A percentile compares a stretch with the other conserved stretches of the same genome.
Evolutionary conservation across 2,113 vertebrate genomes (phyloP).

Genomic region (Gavia stellata): DNA sequence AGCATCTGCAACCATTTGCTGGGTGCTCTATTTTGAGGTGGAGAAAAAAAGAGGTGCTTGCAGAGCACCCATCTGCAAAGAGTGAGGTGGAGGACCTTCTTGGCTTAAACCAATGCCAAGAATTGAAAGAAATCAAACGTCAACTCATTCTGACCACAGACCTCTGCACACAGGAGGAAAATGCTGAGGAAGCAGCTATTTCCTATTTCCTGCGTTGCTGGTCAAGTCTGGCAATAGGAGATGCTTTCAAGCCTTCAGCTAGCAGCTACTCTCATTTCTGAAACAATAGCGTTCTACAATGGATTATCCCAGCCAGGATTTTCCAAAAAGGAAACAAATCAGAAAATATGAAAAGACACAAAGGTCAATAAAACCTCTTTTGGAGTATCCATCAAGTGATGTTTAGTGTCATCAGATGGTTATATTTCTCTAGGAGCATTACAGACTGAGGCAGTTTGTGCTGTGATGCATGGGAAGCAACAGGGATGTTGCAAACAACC

Average conservation of each 20-base stretch:
- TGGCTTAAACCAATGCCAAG: neutral
- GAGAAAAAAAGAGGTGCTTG: neutral
- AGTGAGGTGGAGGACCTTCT: neutral
- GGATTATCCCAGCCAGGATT: neutral
- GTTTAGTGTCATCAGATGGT: slow-evolving; percentile 10
- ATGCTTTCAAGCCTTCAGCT: neutral
- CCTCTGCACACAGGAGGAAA: neutral
- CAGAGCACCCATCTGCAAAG: neutral
- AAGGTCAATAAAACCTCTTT: slow-evolving; percentile 4
- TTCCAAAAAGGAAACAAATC: neutral
- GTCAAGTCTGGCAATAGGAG: neutral
- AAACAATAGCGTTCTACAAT: neutral
- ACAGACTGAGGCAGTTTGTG: neutral
- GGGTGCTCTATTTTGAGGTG: neutral
- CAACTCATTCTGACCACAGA: neutral
- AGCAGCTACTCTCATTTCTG: neutral
- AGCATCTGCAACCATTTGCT: neutral
- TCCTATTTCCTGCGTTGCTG: neutral
- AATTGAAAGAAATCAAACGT: neutral
- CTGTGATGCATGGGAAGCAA: neutral
- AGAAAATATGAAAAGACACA: neutral
- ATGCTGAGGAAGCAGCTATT: neutral
- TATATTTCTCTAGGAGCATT: neutral
- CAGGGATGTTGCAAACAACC: neutral
- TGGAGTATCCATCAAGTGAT: slow-evolving; percentile 11